A percentile compares a stretch with the other conserved stretches of the same genome.
Conservation (phyloP, 2,113 vertebrate species). For the Triplophysa dalaica region DNA sequence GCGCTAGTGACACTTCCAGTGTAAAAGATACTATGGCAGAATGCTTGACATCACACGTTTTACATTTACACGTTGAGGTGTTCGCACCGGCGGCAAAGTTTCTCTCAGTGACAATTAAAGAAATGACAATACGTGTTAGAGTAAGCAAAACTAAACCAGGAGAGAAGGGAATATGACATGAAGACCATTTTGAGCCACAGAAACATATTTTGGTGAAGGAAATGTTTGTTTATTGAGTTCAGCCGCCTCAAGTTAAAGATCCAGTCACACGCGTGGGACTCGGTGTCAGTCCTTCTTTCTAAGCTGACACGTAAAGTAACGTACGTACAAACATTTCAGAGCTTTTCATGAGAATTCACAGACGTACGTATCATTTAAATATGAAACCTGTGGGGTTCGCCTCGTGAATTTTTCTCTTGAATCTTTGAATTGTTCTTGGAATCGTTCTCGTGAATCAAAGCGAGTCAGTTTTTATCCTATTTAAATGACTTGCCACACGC, state of each 20-base stretch:
- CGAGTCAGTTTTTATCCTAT: no score
- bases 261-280: neutral
- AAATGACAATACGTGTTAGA: neutral
- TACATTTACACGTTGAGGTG: constrained; percentile 61
- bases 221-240: no score
- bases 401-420: no score
- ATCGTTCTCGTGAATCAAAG: no score
- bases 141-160: neutral
- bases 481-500: no score
- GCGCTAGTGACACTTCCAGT: constrained; percentile 80
- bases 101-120: neutral
- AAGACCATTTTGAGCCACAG: neutral
- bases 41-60: constrained; percentile 78
- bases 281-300: neutral
- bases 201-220: neutral
- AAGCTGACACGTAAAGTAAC: neutral
- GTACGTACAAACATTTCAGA: neutral
- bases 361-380: neutral
- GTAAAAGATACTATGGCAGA: constrained; percentile 85
- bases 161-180: neutral
- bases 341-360: neutral
- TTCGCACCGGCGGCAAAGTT: constrained; percentile 47
- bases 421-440: no score
- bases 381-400: no score
- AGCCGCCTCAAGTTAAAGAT: neutral